Evolutionary conservation across 2,113 vertebrate genomes (phyloP).

Genomic region (Ahaetulla prasina): DNA sequence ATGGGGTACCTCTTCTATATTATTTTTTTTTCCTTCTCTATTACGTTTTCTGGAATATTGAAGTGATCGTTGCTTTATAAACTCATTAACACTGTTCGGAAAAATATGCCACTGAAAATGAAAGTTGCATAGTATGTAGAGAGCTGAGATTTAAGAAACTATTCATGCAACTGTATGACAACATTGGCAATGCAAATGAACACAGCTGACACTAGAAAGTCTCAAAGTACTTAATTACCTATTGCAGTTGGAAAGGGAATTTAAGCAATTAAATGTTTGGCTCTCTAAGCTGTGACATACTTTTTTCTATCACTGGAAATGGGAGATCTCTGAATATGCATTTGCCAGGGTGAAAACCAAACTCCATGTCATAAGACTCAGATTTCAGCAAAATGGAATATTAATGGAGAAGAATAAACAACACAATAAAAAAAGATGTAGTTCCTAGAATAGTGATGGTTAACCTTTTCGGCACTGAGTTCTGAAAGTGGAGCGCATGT

Average conservation of each 20-base stretch:
- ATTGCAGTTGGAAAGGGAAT: neutral
- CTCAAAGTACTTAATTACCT: neutral
- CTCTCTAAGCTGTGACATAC: neutral
- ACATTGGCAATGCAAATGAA: neutral
- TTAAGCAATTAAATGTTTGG: neutral
- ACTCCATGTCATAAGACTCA: neutral
- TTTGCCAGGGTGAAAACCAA: neutral
- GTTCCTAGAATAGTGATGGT: no score
- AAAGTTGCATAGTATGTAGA: slow-evolving; percentile 43
- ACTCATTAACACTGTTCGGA: slow-evolving; percentile 58
- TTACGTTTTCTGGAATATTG: slow-evolving; percentile 60
- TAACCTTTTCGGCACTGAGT: no score
- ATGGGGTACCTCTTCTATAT: slow-evolving; percentile 12
- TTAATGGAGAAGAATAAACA: neutral
- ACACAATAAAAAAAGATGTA: neutral
- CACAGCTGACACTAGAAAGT: neutral
- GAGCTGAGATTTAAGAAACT: neutral
- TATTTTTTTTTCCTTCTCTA: slow-evolving; percentile 40
- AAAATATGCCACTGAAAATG: slow-evolving; percentile 56
- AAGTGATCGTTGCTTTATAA: slow-evolving; percentile 47
- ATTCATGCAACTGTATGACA: neutral
- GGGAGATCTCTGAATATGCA: neutral
- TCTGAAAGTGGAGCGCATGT: no score
- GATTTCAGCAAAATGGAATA: neutral
- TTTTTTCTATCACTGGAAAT: neutral